Evolutionary conservation across 2,888 invertebrate genomes (phyloP).

Genomic region (Sesia bembeciformis): DNA sequence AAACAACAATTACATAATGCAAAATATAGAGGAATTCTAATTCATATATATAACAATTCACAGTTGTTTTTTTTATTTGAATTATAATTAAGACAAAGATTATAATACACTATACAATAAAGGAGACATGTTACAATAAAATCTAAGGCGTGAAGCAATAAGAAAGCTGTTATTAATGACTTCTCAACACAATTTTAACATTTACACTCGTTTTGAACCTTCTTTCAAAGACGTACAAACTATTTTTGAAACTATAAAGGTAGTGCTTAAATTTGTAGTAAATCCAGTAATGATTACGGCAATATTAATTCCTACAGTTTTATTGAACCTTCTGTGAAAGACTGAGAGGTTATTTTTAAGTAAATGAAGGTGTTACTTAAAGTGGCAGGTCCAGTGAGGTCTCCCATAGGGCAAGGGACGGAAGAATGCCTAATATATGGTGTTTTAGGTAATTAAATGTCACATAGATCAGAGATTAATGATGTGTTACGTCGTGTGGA

Average conservation of each 20-base stretch:
- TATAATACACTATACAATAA: not conserved
- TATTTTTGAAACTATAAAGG: conserved; percentile 5
- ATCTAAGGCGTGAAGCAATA: conserved; percentile 73
- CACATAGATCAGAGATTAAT: conserved; percentile 74
- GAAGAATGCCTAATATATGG: conserved; percentile 71
- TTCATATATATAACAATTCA: no score
- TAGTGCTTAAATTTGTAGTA: not conserved
- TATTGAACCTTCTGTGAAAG: no score
- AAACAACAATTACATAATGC: no score
- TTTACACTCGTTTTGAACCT: conserved; percentile 4
- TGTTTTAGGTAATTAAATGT: conserved; percentile 75
- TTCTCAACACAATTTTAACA: conserved; percentile 2
- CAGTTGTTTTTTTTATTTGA: no score
- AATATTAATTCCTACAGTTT: no score
- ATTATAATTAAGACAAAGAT: no score
- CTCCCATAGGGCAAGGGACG: conserved; percentile 45
- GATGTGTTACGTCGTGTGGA: conserved; percentile 62
- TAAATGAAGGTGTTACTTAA: conserved; percentile 5
- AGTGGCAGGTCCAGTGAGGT: conserved; percentile 22
- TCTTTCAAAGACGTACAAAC: conserved; percentile 16
- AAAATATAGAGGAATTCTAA: no score
- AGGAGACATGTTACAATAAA: conserved; percentile 45
- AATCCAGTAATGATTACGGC: no score
- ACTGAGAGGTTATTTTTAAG: no score
- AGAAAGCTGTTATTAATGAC: conserved; percentile 66